These are phyloP conservation scores for Pimpla rufipes DNA, from an alignment of 2,888 invertebrate species.

Conservation along the genomic window DNA sequence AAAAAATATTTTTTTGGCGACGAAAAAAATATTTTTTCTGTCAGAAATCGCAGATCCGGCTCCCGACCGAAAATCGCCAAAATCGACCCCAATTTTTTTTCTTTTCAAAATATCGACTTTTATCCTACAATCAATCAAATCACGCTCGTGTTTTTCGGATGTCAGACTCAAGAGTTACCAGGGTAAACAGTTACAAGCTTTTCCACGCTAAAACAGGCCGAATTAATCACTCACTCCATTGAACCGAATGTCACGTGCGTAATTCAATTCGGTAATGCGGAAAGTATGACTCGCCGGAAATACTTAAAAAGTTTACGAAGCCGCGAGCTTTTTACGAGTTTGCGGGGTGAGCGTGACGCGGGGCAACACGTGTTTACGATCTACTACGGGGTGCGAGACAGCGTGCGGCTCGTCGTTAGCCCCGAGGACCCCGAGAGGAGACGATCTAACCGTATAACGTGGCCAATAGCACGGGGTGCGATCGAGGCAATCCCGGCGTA, in stretches of 20 bases:
- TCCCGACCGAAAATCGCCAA: too few species aligned
- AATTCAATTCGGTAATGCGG: background rate
- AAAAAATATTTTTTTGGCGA: too few species aligned
- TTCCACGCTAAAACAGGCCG: background rate
- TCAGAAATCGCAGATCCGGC: too few species aligned
- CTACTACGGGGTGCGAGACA: background rate
- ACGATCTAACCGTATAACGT: constrained; percentile 41
- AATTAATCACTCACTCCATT: background rate
- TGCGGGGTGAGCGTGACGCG: background rate
- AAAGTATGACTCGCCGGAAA: background rate
- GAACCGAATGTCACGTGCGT: background rate
- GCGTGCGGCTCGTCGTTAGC: constrained; percentile 54
- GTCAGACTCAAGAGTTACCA: too few species aligned
- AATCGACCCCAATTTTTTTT: too few species aligned
- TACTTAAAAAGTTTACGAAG: background rate
- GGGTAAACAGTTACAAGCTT: too few species aligned
- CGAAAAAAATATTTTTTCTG: too few species aligned
- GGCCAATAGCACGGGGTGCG: constrained; percentile 23
- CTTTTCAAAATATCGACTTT: too few species aligned
- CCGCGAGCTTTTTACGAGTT: background rate
- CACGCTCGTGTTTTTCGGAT: too few species aligned
- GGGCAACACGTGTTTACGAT: constrained; percentile 28
- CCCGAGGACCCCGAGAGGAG: constrained; percentile 4
- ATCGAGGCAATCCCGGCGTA: constrained; percentile 23
- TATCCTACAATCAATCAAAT: too few species aligned